These are phyloP conservation scores for Phyllotreta striolata DNA, from an alignment of 2,888 invertebrate genomes.

Conservation along the genomic window DNA sequence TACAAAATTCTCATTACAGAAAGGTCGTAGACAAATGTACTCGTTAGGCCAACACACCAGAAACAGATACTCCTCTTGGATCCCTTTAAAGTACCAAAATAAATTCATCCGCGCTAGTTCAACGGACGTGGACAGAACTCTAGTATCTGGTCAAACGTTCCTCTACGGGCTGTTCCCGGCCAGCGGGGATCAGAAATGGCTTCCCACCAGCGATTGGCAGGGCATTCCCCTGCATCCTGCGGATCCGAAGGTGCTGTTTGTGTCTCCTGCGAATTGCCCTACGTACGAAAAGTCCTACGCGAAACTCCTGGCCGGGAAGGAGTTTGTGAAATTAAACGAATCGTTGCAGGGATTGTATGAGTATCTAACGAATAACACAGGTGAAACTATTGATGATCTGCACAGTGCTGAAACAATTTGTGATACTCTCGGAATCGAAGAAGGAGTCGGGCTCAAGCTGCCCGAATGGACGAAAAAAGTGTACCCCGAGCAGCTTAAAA, in stretches of 20 bases:
- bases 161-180: constrained; percentile 78
- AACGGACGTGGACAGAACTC: constrained; percentile 83
- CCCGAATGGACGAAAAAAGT: constrained; percentile 16
- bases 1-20: too few relatives aligned
- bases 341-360: not conserved
- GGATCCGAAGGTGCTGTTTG: constrained; percentile 58
- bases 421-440: constrained; percentile 13
- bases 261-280: constrained; percentile 1
- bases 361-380: constrained; percentile 5
- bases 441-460: not conserved
- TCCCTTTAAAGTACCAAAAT: constrained; percentile 62
- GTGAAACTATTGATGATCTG: not conserved
- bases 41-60: constrained; percentile 75
- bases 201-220: constrained; percentile 69
- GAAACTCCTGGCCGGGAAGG: not conserved
- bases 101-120: constrained; percentile 68
- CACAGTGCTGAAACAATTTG: not conserved
- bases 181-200: constrained; percentile 65
- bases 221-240: constrained; percentile 76
- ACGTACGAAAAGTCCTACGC: constrained; percentile 1
- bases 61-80: constrained; percentile 69
- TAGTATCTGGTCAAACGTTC: constrained; percentile 82
- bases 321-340: not conserved
- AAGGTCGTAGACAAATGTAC: constrained; percentile 76
- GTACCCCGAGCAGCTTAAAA: not conserved